Base-by-base conservation (phyloP, 37 sponge, comb jelly and placozoan genomes). In the Ephydatia muelleri region DNA sequence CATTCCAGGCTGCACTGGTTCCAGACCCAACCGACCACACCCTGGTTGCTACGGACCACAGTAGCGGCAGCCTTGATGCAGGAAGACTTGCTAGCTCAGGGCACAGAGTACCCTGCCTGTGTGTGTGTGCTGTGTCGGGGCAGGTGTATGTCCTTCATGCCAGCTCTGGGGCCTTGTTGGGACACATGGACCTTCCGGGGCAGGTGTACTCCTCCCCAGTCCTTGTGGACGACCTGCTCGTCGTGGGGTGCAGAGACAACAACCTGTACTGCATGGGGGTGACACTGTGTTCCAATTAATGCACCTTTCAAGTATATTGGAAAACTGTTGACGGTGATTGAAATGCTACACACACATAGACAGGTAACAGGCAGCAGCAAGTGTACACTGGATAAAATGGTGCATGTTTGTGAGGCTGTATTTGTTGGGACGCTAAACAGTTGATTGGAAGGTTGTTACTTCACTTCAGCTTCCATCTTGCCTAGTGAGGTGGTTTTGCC, bases 131-230 rank as follows among this genome's bases (percentile, higher is more conserved):
- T 43, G 67, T 75, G 4, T 30, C 37, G 32, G 95, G 95, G 16
- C 8, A 25, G 19, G 27, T 95, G 39, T 87, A 83, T 38, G 16
- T 89, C 13, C 38, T 89, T 19, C 43, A 83, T 28, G 33, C 64
- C 14, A 19, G 5, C 0, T 71, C 29, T 70, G 95, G 95, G 0
- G 3, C 2, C 22, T 32, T 90, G 25, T 37, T 89, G 26, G 67
- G 69, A 9, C 0, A 12, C 25, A 0, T 74, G 0, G 31, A 38
- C 25, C 73, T 96, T 1, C 95, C 95, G 0, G 78, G 87, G 2
- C 80, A 94, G 4, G 85, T 94, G 23, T 96, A 88, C 64, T 96
- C 97, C 27, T 96, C 97, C 26, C 95, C 97, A 40, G 95, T 94
- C 11, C 47, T 76, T 3, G 39, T 84, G 66, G 77, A 80, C n/a